These are phyloP conservation scores for Papilio xuthus DNA, from an alignment of 1,140 invertebrate genomes.

Conservation along the genomic window DNA sequence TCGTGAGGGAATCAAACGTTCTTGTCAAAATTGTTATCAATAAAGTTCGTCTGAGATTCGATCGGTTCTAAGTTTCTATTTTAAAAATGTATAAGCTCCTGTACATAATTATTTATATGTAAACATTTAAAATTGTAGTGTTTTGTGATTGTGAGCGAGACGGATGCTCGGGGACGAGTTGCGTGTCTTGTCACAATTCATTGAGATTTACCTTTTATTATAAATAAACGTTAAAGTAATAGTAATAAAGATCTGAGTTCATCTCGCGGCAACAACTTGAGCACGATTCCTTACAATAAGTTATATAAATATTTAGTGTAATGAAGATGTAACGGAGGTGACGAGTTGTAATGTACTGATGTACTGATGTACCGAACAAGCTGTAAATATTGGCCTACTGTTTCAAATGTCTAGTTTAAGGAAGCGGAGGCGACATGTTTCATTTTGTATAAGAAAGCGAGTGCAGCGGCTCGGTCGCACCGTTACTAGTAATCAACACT, in stretches of 20 bases:
- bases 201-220: constrained; percentile 16
- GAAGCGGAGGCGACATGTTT: background rate
- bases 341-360: constrained; percentile 7
- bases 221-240: constrained; percentile 14
- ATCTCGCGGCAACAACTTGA: background rate
- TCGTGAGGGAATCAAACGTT: background rate
- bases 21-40: constrained; percentile 33
- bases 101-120: constrained; percentile 59
- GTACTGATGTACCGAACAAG: constrained; percentile 22
- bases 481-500: background rate
- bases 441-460: constrained; percentile 8
- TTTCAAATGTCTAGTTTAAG: constrained; percentile 43
- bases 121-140: constrained; percentile 47
- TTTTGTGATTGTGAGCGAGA: constrained; percentile 27
- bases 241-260: constrained; percentile 37
- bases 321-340: background rate
- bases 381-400: constrained; percentile 54
- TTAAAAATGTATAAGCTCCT: constrained; percentile 42
- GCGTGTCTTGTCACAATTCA: constrained; percentile 33
- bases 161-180: constrained; percentile 38
- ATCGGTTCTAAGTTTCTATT: constrained; percentile 56
- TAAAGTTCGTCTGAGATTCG: constrained; percentile 4
- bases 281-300: background rate
- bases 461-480: constrained; percentile 2
- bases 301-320: constrained; percentile 2